phyloP scores from a whole-genome alignment of 1,140 invertebrate species.

The Orius insidiosus region DNA sequence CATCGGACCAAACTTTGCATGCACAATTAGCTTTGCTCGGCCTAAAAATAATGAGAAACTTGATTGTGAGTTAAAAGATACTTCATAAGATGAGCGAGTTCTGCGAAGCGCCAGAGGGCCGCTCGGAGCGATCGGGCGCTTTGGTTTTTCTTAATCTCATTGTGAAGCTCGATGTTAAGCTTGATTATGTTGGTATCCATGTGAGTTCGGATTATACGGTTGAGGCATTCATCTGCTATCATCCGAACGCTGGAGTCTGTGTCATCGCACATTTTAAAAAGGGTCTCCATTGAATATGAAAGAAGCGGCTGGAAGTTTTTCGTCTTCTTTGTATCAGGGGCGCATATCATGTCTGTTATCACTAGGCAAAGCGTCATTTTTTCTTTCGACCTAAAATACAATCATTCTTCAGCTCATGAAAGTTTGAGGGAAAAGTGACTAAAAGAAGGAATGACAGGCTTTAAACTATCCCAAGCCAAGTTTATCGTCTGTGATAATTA shows the following conservation, averaged over 20 bases:
- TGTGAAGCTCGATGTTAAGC: slow-evolving; percentile 60
- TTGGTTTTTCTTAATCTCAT: slow-evolving; percentile 64
- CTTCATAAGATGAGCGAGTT: slow-evolving; percentile 42
- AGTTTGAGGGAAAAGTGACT: no score
- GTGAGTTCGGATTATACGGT: slow-evolving; percentile 51
- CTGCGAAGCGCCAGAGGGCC: slow-evolving; percentile 54
- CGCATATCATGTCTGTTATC: slow-evolving; percentile 48
- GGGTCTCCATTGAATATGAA: slow-evolving; percentile 48
- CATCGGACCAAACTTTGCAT: slow-evolving; percentile 54
- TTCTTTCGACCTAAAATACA: slow-evolving; percentile 46
- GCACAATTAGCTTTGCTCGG: slow-evolving; percentile 58
- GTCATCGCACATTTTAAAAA: slow-evolving; percentile 56
- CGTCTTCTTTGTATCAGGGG: slow-evolving; percentile 30
- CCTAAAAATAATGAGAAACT: slow-evolving; percentile 24
- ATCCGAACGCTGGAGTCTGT: slow-evolving; percentile 57
- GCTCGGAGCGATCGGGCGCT: slow-evolving; percentile 45
- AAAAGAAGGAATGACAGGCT: no score
- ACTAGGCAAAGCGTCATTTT: slow-evolving; percentile 47
- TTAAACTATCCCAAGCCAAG: no score
- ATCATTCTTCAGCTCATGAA: no score
- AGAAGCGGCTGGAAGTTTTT: slow-evolving; percentile 48
- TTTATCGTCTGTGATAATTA: no score
- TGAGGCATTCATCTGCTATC: slow-evolving; percentile 62
- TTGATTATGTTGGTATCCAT: slow-evolving; percentile 46
- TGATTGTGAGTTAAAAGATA: slow-evolving; percentile 9